Conservation (phyloP, 2,888 invertebrate genomes). For the Apeira syringaria region DNA sequence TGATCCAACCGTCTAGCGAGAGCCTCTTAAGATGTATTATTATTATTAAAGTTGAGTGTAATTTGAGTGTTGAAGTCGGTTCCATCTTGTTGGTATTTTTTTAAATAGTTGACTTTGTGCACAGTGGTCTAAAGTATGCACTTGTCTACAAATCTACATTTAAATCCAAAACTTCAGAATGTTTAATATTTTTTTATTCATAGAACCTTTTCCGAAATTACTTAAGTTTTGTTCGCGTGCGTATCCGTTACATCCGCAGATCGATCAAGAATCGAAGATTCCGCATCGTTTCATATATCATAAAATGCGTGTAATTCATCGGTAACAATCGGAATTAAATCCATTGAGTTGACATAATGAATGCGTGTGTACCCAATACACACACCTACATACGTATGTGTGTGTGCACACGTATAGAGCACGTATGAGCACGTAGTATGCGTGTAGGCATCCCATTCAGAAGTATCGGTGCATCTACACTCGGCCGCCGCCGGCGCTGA, state of each 20-base stretch:
- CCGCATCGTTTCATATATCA: conserved; percentile 16
- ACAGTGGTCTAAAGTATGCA: too few species aligned
- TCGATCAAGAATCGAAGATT: too few species aligned
- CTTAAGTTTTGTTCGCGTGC: too few species aligned
- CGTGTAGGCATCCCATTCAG: conserved; percentile 51
- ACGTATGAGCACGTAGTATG: conserved; percentile 35
- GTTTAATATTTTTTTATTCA: conserved; percentile 4
- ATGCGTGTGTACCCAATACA: conserved; percentile 27
- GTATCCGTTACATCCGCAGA: too few species aligned
- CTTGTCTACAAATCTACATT: not conserved
- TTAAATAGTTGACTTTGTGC: too few species aligned
- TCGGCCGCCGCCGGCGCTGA: conserved; percentile 18
- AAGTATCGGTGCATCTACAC: conserved; percentile 41
- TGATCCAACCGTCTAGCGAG: too few species aligned
- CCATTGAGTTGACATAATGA: conserved; percentile 18
- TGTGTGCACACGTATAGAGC: not conserved
- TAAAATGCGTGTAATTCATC: conserved; percentile 19
- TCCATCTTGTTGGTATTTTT: too few species aligned
- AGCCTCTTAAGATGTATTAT: too few species aligned
- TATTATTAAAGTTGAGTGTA: too few species aligned
- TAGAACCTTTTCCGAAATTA: too few species aligned
- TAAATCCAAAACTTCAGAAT: not conserved
- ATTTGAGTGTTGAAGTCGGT: too few species aligned
- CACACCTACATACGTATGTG: not conserved
- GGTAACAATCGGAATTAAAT: conserved; percentile 24